These are phyloP conservation scores for Phyllostomus hastatus DNA, from an alignment of 2,113 vertebrate genomes.

Conservation along the genomic window DNA sequence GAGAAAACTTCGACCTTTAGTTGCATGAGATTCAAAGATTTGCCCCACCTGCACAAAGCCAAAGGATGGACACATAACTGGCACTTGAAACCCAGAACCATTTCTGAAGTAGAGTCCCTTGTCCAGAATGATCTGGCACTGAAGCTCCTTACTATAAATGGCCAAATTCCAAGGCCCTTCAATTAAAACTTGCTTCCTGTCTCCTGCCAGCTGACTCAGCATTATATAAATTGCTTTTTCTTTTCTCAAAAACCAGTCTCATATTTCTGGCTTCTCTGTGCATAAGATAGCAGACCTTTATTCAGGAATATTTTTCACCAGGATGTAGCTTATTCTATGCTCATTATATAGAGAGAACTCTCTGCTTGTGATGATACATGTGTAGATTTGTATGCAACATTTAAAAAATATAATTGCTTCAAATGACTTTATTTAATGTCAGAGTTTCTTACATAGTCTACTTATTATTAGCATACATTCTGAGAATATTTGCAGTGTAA, in stretches of 20 bases:
- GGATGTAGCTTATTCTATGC: background rate
- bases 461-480: background rate
- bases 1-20: background rate
- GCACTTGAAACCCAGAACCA: background rate
- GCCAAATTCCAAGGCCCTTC: no score
- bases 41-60: no score
- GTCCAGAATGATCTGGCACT: background rate
- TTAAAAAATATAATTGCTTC: background rate
- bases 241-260: background rate
- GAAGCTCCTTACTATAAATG: background rate
- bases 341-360: background rate
- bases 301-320: background rate
- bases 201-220: background rate
- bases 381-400: background rate
- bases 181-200: background rate
- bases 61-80: background rate
- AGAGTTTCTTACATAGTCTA: background rate
- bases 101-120: background rate
- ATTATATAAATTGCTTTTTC: background rate
- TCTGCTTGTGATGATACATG: background rate
- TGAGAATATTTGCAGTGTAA: slow-evolving; percentile 6
- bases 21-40: background rate
- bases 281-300: background rate
- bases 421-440: slow-evolving; percentile 7
- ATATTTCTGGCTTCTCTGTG: background rate